A percentile compares a stretch with the other conserved stretches of the same genome.
phyloP scores from a whole-genome alignment of 2,113 vertebrate species.

The Cephalopholis sonnerati region DNA sequence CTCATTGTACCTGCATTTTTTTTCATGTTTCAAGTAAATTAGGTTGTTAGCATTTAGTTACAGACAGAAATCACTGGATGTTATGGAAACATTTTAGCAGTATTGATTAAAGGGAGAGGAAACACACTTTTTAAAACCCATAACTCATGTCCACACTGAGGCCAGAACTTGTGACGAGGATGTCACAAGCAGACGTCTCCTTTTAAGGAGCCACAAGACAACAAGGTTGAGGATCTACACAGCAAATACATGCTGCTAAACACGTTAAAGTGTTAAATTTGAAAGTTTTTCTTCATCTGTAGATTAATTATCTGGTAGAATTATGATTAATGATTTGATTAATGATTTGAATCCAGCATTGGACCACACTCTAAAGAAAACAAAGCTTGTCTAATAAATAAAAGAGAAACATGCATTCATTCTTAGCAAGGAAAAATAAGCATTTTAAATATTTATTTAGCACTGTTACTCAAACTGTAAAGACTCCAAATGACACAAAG shows the following conservation, averaged over 20 bases:
- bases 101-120: too few species aligned
- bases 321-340: too few species aligned
- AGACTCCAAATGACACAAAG: neutral
- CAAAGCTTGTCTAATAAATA: neutral
- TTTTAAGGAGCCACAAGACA: slow-evolving; percentile 5
- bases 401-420: neutral
- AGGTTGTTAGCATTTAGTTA: too few species aligned
- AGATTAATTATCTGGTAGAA: too few species aligned
- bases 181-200: neutral
- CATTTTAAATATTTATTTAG: neutral
- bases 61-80: too few species aligned
- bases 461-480: neutral
- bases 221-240: neutral
- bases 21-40: too few species aligned
- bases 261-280: too few species aligned
- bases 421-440: neutral
- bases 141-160: neutral
- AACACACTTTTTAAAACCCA: too few species aligned
- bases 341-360: neutral
- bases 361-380: neutral
- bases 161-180: slow-evolving; percentile 3
- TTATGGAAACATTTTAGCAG: too few species aligned
- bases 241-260: neutral
- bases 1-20: too few species aligned
- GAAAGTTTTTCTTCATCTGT: neutral